These are phyloP conservation scores for Oscheius sp. DNA, from an alignment of 1,140 invertebrate genomes.

Conservation along the genomic window DNA sequence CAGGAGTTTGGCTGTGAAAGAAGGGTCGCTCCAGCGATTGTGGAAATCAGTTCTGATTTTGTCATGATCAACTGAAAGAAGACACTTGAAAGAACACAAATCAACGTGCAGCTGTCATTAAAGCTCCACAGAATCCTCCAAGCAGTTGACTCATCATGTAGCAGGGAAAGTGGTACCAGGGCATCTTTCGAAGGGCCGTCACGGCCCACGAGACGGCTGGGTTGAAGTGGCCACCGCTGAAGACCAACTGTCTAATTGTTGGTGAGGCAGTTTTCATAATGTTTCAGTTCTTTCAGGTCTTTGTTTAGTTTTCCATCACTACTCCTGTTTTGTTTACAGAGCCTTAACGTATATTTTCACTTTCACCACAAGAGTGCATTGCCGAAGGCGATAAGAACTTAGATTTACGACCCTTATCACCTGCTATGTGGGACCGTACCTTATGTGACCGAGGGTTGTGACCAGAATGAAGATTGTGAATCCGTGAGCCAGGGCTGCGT, in stretches of 20 bases:
- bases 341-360: not conserved
- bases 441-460: constrained; percentile 54
- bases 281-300: not conserved
- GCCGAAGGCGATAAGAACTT: not conserved
- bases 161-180: constrained; percentile 38
- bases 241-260: constrained; percentile 31
- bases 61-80: constrained; percentile 14
- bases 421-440: constrained; percentile 37
- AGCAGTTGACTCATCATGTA: constrained; percentile 59
- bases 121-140: constrained; percentile 61
- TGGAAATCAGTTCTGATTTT: not conserved
- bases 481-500: constrained; percentile 56
- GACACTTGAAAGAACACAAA: not conserved
- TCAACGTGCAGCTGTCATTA: constrained; percentile 40
- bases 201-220: constrained; percentile 62
- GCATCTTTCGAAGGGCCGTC: constrained; percentile 51
- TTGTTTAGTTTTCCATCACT: not conserved
- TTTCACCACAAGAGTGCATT: not conserved
- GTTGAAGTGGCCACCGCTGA: constrained; percentile 63
- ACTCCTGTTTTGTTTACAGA: not conserved
- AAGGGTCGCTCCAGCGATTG: constrained; percentile 39
- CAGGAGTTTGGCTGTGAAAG: not conserved
- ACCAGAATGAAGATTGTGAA: constrained; percentile 58
- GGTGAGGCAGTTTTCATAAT: constrained; percentile 19
- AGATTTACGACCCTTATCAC: not conserved